A percentile compares a stretch with the other conserved stretches of the same genome.
These are phyloP conservation scores for Neopelma chrysocephalum DNA, from an alignment of 2,797 vertebrate genomes.

Conservation along the genomic window DNA sequence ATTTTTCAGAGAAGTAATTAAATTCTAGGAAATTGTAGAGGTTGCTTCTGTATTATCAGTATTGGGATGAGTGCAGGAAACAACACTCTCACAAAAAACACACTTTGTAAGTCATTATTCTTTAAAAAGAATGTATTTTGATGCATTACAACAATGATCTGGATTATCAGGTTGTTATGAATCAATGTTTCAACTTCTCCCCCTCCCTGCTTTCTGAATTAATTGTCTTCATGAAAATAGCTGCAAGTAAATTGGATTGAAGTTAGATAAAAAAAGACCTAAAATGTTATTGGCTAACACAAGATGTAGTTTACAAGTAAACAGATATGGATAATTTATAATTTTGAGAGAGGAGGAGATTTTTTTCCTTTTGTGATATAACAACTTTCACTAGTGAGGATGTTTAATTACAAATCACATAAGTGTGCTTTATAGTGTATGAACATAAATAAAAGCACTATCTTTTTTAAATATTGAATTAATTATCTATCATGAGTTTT, in stretches of 20 bases:
- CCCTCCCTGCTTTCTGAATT: not conserved
- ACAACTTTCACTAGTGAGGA: not conserved
- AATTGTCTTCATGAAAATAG: not conserved
- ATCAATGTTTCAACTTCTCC: not conserved
- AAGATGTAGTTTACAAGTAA: not conserved
- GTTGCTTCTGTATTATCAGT: not conserved
- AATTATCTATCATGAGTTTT: not conserved
- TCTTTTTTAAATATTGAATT: not conserved
- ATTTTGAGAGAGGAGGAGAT: not conserved
- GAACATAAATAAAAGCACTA: not conserved
- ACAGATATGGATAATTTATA: not conserved
- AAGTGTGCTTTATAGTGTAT: not conserved
- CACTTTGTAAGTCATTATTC: not conserved
- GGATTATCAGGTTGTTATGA: not conserved
- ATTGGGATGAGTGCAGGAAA: not conserved
- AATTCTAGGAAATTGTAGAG: not conserved
- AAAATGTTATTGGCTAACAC: not conserved
- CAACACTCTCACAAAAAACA: not conserved
- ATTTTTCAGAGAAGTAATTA: not conserved
- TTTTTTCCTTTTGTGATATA: not conserved
- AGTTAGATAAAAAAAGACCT: not conserved
- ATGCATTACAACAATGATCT: not conserved
- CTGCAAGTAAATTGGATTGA: not conserved
- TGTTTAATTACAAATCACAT: not conserved
- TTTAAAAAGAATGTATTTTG: not conserved